Evolutionary conservation across 2,113 vertebrate genomes (phyloP), one percentile per base, ranked within the genome.

Genomic region (Lampris incognitus): DNA sequence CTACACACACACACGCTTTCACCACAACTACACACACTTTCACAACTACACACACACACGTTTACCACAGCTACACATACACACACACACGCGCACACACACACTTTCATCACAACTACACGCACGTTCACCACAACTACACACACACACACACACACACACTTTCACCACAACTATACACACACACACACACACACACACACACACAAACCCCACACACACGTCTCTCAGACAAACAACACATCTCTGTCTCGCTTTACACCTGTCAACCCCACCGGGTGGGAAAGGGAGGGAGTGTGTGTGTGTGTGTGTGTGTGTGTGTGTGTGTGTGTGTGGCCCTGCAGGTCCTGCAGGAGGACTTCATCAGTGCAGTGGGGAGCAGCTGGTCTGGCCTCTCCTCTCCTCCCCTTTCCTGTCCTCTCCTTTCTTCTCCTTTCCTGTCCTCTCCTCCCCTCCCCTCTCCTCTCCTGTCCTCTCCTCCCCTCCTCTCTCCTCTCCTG

Each of bases 341-440:
- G 51, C 48, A 62, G 69, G 41, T n/a, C 40, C 38, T 49, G 46
- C 44, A 24, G 62, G 11, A 72, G 70, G 44, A 75, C 82, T 84
- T 57, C 74, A 70, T 24, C 24, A 24, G 24, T 24, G 24, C 24
- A 24, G 24, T 24, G 24, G 24, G 24, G 24, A 24, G 24, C 24
- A 24, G 24, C 24, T 24, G 24, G 24, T 24, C 24, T 24, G 24
- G 24, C 24, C 24, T 24, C 24, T 24, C 24, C 24, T 24, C 24
- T 24, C 24, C 24, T 24, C 24, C 24, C 24, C 24, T 24, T 24
- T 24, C 24, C 24, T 24, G 24, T 24, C 24, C 24, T 24, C 24
- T 24, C 24, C 24, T 24, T 24, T 24, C 24, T 24, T 24, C 24
- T 24, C 24, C 24, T 24, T 24, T 24, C 24, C 24, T 24, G 24